Base-by-base conservation (phyloP, 2,888 invertebrate genomes). In the Macropis europaea region DNA sequence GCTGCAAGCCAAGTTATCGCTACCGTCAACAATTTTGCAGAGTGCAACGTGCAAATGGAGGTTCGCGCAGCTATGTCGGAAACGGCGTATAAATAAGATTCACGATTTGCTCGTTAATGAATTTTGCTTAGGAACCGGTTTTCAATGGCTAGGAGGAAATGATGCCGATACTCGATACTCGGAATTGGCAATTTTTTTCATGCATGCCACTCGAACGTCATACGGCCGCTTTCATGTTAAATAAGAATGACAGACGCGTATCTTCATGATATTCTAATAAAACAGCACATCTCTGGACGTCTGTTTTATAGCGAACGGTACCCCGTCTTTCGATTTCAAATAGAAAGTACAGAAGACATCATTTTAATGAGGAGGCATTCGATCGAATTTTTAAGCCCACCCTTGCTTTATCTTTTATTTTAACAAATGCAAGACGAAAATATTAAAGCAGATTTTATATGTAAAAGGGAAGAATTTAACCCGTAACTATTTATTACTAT, bases 1-100 rank as follows among this genome's bases (percentile, higher is more conserved):
- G 63, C 54, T 45, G 26, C 40, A 30, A 43, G 34, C 59, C 54
- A 63, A 63, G 59, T 73, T 63, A 63, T 73, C 63, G 57, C 36
- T 45, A 63, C 54, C 54, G 50, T 64, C 48, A 53, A 63, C 61
- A 64, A 56, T 64, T 50, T 64, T 38, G 24, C 34, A 38, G 15
- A 36, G 48, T 48, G 60, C 61, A 45, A 42, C 50, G 50, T 40
- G 52, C 15, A 43, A 56, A 63, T 48, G 57, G 26, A 43, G 28
- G 40, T 56, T 54, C 30, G 45, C 17, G 48, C 43, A 42, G 34
- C 57, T 42, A 9, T 30, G 28, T 34, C 32, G 11, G 7, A 4
- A 13, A 13, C 26, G 2, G 3, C 19, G 42, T 19, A 22, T 24
- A 32, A 50, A 52, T 52, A 43, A 63, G 45, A 54, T 38, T 13